A percentile compares a stretch with the other conserved stretches of the same genome.
Conservation (phyloP, 2,888 invertebrate species). For the Cancer borealis region DNA sequence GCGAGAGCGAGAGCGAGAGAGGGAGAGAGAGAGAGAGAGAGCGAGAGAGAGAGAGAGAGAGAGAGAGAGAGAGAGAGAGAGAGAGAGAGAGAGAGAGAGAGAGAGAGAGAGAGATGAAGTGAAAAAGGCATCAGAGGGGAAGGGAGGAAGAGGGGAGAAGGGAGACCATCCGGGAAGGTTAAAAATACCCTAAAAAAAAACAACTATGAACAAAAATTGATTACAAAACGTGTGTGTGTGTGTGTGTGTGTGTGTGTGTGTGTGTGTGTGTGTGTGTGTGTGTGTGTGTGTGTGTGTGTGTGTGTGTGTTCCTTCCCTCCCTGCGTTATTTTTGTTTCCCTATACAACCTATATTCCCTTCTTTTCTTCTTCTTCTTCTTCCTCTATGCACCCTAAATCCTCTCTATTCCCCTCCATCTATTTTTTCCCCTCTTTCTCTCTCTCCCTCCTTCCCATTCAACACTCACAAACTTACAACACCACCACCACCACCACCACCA, state of each 20-base stretch:
- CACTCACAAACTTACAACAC: too few species aligned
- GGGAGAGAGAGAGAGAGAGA: constrained; percentile 4
- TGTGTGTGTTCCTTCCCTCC: neutral
- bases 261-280: neutral
- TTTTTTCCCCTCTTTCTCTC: neutral
- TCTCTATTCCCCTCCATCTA: neutral
- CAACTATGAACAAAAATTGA: neutral
- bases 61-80: constrained; percentile 9
- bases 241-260: neutral
- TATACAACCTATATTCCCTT: neutral
- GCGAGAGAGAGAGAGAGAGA: neutral
- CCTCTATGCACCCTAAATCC: too few species aligned
- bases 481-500: neutral
- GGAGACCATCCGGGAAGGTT: neutral
- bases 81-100: constrained; percentile 4
- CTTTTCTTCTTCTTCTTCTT: too few species aligned
- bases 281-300: too few species aligned
- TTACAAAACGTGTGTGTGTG: neutral
- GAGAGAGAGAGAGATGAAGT: constrained; percentile 20
- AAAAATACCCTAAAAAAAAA: too few species aligned
- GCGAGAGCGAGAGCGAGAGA: constrained; percentile 21
- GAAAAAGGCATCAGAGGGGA: neutral
- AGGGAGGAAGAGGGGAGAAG: neutral
- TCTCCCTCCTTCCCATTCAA: neutral
- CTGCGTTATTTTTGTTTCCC: neutral